A percentile compares a stretch with the other conserved stretches of the same genome.
These are phyloP conservation scores for Tenthredo scrophulariae DNA, from an alignment of 2,888 invertebrate genomes.

Conservation along the genomic window DNA sequence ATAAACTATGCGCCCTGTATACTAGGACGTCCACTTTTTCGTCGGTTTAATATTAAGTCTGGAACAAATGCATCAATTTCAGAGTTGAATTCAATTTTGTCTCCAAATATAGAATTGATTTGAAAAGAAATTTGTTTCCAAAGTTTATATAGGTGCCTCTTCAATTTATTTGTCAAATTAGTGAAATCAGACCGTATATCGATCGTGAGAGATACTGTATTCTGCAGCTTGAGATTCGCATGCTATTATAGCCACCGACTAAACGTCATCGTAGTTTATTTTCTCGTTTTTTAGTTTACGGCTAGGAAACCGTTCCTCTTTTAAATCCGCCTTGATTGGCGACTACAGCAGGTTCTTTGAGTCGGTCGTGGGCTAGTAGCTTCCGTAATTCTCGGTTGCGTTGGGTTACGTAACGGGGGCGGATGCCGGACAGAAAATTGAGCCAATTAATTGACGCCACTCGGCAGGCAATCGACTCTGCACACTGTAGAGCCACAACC, in stretches of 20 bases:
- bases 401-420: slow-evolving; percentile 4
- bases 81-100: no score
- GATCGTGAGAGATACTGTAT: neutral
- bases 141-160: neutral
- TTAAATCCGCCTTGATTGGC: slow-evolving; percentile 31
- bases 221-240: neutral
- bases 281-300: neutral
- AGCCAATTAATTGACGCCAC: slow-evolving; percentile 33
- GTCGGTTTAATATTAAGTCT: no score
- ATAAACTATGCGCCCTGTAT: no score
- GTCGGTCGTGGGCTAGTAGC: slow-evolving; percentile 14
- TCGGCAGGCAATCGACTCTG: slow-evolving; percentile 9
- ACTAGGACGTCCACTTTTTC: no score
- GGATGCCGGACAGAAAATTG: slow-evolving; percentile 39
- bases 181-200: neutral
- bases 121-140: neutral
- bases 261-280: neutral
- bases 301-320: slow-evolving; percentile 20
- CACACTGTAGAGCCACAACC: slow-evolving; percentile 7
- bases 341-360: neutral
- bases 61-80: no score
- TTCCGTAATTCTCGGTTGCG: slow-evolving; percentile 41
- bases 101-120: no score
- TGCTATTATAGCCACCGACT: neutral
- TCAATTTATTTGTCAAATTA: neutral